These are phyloP conservation scores for Pardosa pseudoannulata DNA, from an alignment of 2,888 invertebrate species.

Conservation along the genomic window DNA sequence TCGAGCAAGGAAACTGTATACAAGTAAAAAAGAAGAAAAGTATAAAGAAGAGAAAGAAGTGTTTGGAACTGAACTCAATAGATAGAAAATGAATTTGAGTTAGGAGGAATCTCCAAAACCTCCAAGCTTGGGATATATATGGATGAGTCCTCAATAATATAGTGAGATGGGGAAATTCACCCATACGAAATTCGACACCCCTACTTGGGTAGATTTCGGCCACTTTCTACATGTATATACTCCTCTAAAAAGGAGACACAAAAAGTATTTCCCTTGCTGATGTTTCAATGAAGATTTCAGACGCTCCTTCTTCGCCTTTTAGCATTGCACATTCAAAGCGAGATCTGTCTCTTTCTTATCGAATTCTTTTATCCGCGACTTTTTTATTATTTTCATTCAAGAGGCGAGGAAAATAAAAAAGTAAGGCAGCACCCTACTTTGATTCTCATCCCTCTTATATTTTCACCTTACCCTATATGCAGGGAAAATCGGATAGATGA, in stretches of 20 bases:
- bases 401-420: slow-evolving; percentile 20
- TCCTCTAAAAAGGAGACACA: slow-evolving; percentile 24
- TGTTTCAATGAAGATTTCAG: slow-evolving; percentile 66
- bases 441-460: slow-evolving; percentile 47
- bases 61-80: too few species aligned
- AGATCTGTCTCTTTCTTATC: slow-evolving; percentile 28
- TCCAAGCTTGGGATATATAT: too few species aligned
- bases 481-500: slow-evolving; percentile 64
- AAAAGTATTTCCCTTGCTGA: slow-evolving; percentile 38
- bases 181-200: slow-evolving; percentile 64
- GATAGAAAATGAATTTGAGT: too few species aligned
- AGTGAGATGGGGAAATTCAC: not conserved
- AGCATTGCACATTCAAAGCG: slow-evolving; percentile 47
- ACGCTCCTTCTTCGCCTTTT: slow-evolving; percentile 18
- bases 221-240: slow-evolving; percentile 27
- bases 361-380: slow-evolving; percentile 34
- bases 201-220: slow-evolving; percentile 46
- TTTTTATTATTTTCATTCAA: slow-evolving; percentile 51
- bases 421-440: slow-evolving; percentile 49
- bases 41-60: too few species aligned
- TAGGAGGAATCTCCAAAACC: too few species aligned
- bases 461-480: slow-evolving; percentile 52
- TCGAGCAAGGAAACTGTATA: too few species aligned
- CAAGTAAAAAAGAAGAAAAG: too few species aligned
- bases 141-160: not conserved